Conservation (phyloP, 2,797 vertebrate species). For the Neomorphus geoffroyi region DNA sequence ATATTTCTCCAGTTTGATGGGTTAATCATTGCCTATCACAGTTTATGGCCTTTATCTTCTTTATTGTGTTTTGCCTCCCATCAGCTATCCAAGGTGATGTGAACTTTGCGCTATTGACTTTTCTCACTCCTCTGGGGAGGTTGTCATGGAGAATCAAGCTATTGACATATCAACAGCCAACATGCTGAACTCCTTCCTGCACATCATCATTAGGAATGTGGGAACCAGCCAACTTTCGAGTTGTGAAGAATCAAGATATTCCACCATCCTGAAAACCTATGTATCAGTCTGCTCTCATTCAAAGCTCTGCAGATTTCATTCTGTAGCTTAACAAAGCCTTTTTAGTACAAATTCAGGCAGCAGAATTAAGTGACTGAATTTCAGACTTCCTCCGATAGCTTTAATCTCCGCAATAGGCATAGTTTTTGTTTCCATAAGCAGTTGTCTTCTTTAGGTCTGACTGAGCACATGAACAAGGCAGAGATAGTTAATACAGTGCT, state of each 20-base stretch:
- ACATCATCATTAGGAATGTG: slow-evolving; percentile 64
- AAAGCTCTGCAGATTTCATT: not conserved
- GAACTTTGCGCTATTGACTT: slow-evolving; percentile 77
- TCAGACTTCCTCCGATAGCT: slow-evolving; percentile 30
- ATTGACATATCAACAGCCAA: slow-evolving; percentile 76
- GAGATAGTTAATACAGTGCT: slow-evolving; percentile 59
- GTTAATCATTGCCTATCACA: slow-evolving; percentile 76
- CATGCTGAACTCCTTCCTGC: slow-evolving; percentile 48
- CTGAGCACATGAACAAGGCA: slow-evolving; percentile 54
- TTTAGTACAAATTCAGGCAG: slow-evolving; percentile 55
- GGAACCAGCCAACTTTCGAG: slow-evolving; percentile 43
- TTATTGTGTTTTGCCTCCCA: slow-evolving; percentile 75
- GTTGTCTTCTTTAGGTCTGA: slow-evolving; percentile 20
- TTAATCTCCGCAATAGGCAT: slow-evolving; percentile 26
- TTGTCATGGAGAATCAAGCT: slow-evolving; percentile 78
- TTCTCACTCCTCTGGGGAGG: slow-evolving; percentile 72
- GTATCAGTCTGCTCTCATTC: not conserved
- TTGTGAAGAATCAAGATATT: slow-evolving; percentile 52
- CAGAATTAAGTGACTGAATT: slow-evolving; percentile 44
- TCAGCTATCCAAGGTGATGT: slow-evolving; percentile 76
- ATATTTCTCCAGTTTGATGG: slow-evolving; percentile 80
- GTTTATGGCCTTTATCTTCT: slow-evolving; percentile 73
- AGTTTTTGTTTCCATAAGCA: slow-evolving; percentile 48
- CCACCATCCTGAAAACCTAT: not conserved
- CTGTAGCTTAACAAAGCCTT: slow-evolving; percentile 11